Conservation (phyloP, 2,113 vertebrate genomes). For the Cisticola juncidis region DNA sequence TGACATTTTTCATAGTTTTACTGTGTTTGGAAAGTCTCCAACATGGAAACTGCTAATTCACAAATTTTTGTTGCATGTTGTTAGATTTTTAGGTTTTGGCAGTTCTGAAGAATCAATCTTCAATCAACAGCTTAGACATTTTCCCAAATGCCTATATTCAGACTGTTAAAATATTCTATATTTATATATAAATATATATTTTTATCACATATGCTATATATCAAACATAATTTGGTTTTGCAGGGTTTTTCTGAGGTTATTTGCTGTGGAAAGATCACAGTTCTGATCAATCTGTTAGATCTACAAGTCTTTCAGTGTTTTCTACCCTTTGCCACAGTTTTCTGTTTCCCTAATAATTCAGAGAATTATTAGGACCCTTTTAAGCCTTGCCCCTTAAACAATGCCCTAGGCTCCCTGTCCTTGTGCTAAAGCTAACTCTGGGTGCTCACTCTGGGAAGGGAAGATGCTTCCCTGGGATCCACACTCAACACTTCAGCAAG, state of each 20-base stretch:
- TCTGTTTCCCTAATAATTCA: background rate
- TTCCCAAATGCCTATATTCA: background rate
- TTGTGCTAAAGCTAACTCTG: background rate
- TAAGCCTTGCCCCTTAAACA: background rate
- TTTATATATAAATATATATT: background rate
- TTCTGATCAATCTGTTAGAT: background rate
- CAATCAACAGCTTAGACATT: background rate
- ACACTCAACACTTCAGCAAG: background rate
- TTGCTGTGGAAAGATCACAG: background rate
- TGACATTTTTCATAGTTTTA: background rate
- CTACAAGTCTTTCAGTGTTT: background rate
- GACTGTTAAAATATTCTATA: background rate
- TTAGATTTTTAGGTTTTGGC: background rate
- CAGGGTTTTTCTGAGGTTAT: background rate
- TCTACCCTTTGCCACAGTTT: background rate
- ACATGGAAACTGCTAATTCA: background rate
- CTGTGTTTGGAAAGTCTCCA: background rate
- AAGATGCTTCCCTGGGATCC: background rate
- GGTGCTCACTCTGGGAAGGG: background rate
- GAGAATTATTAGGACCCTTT: background rate
- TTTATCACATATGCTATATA: background rate
- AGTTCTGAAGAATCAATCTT: background rate
- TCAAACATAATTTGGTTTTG: background rate
- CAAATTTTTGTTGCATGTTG: background rate
- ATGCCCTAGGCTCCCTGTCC: background rate